Evolutionary conservation across 2,113 vertebrate species (phyloP).

Genomic region (Isichthys henryi): DNA sequence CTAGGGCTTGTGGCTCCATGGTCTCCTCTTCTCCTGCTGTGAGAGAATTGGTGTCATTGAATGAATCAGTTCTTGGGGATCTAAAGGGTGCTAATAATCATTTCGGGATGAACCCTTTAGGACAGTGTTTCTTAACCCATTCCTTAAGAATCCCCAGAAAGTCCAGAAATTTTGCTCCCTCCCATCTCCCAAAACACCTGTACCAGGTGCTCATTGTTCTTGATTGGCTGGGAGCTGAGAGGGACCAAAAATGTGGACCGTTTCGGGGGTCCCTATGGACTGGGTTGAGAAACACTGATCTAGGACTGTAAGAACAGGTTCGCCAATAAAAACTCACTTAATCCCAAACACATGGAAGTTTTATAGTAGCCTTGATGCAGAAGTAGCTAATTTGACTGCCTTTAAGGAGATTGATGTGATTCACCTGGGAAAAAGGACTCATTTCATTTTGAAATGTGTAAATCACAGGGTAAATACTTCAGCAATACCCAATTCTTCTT

Average conservation of each 20-base stretch:
- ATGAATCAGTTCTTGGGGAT: neutral
- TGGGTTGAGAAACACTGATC: neutral
- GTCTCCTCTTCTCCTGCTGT: neutral
- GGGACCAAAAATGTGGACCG: neutral
- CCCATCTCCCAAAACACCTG: neutral
- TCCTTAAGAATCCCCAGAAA: neutral
- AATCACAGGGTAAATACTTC: neutral
- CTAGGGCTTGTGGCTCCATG: neutral
- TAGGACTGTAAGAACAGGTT: neutral
- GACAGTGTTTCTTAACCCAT: neutral
- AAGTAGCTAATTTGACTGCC: neutral
- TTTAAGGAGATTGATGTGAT: neutral
- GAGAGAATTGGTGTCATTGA: neutral
- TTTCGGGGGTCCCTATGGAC: neutral
- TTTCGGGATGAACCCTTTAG: neutral
- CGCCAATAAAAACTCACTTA: neutral
- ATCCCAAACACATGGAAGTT: neutral
- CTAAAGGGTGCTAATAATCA: neutral
- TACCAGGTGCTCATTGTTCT: neutral
- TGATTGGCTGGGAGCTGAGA: neutral
- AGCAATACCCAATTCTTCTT: neutral
- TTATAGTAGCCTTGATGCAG: neutral
- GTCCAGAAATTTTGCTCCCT: neutral
- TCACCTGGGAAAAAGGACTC: neutral
- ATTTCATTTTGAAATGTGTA: neutral